Percentiles rank a stretch among this genome's conserved stretches.
Conservation (phyloP, 2,797 vertebrate genomes). For the Cynopterus sphinx region DNA sequence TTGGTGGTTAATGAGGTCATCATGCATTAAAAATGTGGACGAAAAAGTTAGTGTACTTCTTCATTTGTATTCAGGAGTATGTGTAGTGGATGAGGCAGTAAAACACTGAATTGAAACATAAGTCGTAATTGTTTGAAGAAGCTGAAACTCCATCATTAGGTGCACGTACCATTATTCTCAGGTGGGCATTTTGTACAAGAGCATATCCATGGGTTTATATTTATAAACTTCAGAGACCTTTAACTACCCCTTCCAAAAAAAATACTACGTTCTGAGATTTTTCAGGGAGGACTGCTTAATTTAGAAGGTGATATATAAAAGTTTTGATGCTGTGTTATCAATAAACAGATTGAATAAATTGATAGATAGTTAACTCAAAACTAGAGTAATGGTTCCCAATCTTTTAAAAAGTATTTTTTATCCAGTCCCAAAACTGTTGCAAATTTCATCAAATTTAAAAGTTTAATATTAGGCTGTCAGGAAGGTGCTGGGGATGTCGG, state of each 20-base stretch:
- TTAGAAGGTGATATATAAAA: not conserved
- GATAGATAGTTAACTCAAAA: not conserved
- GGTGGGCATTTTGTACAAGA: not conserved
- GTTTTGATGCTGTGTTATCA: not conserved
- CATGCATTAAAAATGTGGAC: constrained; percentile 52
- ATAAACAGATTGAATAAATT: not conserved
- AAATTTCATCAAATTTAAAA: not conserved
- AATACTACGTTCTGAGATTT: not conserved
- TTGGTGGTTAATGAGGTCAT: constrained; percentile 67
- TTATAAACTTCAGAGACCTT: not conserved
- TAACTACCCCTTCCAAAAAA: not conserved
- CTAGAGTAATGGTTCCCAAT: not conserved
- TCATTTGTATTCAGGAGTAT: constrained; percentile 62
- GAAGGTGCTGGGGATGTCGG: not conserved
- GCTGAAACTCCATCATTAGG: not conserved
- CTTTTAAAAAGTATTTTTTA: not conserved
- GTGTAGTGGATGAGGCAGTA: not conserved
- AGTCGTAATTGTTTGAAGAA: constrained; percentile 51
- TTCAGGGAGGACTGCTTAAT: not conserved
- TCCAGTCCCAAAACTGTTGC: not conserved
- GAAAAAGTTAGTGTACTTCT: constrained; percentile 41
- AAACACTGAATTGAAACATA: constrained; percentile 52
- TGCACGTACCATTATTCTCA: not conserved
- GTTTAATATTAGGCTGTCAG: not conserved
- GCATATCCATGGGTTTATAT: not conserved